Conservation (phyloP, 2,888 invertebrate genomes). For the Mesorhabditis spiculigera region DNA sequence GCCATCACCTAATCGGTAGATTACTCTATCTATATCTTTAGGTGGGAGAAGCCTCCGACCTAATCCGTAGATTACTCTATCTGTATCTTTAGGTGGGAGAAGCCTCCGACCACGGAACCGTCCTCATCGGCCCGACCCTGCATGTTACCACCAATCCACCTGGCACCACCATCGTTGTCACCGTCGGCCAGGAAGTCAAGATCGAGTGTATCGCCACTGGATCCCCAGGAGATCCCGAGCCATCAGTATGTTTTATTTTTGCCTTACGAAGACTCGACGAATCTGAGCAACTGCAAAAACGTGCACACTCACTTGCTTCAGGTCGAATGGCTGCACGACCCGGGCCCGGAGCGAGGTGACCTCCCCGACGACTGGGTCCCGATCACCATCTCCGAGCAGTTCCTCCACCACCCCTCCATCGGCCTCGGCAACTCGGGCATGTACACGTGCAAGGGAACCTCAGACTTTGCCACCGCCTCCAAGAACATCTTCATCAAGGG, state of each 20-base stretch:
- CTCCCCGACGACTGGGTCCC: conserved; percentile 57
- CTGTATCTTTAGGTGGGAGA: conserved; percentile 25
- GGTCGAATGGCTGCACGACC: conserved; percentile 51
- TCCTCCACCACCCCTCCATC: conserved; percentile 53
- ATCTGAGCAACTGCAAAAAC: conserved; percentile 4
- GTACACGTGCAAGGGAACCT: conserved; percentile 61
- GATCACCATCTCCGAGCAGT: conserved; percentile 56
- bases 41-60: conserved; percentile 44
- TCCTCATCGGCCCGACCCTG: conserved; percentile 46
- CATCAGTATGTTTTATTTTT: conserved; percentile 26
- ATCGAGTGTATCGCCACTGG: conserved; percentile 55
- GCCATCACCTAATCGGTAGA: too few relatives aligned
- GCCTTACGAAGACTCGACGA: background rate
- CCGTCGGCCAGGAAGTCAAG: conserved; percentile 53
- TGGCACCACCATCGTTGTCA: conserved; percentile 48
- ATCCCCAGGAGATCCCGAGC: conserved; percentile 51
- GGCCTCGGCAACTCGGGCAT: conserved; percentile 56
- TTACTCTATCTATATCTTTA: conserved; percentile 25
- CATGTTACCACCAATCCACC: conserved; percentile 46
- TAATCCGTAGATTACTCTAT: too few relatives aligned
- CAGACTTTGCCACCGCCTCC: conserved; percentile 56
- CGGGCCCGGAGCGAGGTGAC: conserved; percentile 55
- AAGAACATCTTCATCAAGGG: conserved; percentile 56
- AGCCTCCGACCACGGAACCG: conserved; percentile 52
- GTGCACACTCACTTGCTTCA: background rate